A percentile compares a stretch with the other conserved stretches of the same genome.
These are phyloP conservation scores for Sminthurides bifidus DNA, from an alignment of 1,140 invertebrate species.

Conservation along the genomic window DNA sequence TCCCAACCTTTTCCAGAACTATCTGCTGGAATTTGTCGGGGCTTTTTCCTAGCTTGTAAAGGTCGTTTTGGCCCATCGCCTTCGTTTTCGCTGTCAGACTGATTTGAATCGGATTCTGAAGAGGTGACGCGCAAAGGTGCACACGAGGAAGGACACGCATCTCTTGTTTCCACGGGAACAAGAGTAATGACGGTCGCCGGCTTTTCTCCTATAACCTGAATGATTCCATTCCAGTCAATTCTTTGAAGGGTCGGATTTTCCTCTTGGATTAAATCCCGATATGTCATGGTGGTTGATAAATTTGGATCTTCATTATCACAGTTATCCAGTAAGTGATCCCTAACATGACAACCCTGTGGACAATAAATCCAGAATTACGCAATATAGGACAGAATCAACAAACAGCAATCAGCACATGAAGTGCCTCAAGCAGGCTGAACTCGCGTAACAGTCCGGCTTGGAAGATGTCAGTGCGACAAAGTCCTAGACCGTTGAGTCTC, in stretches of 20 bases:
- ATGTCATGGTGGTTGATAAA: slow-evolving; percentile 33
- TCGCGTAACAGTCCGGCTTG: slow-evolving; percentile 5
- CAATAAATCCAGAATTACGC: neutral
- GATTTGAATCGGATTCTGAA: neutral
- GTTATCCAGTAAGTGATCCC: slow-evolving; percentile 50
- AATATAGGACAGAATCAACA: neutral
- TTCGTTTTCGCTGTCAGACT: slow-evolving; percentile 36
- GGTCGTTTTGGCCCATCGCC: slow-evolving; percentile 30
- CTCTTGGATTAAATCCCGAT: slow-evolving; percentile 53
- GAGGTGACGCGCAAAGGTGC: no score
- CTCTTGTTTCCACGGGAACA: neutral
- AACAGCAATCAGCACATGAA: neutral
- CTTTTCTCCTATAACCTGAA: slow-evolving; percentile 9
- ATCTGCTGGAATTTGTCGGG: neutral
- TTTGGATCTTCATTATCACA: slow-evolving; percentile 44
- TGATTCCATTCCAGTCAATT: slow-evolving; percentile 12
- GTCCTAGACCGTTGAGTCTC: no score
- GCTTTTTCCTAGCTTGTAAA: neutral
- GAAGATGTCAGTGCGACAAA: slow-evolving; percentile 11
- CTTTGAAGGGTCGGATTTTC: neutral
- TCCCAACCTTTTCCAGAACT: slow-evolving; percentile 8
- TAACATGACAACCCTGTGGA: slow-evolving; percentile 43
- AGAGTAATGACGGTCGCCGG: neutral
- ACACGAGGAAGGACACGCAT: no score
- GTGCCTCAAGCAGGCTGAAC: neutral